Evolutionary conservation across 1,140 invertebrate genomes (phyloP), one percentile per base, ranked within the genome.

Genomic region (Popillia japonica): DNA sequence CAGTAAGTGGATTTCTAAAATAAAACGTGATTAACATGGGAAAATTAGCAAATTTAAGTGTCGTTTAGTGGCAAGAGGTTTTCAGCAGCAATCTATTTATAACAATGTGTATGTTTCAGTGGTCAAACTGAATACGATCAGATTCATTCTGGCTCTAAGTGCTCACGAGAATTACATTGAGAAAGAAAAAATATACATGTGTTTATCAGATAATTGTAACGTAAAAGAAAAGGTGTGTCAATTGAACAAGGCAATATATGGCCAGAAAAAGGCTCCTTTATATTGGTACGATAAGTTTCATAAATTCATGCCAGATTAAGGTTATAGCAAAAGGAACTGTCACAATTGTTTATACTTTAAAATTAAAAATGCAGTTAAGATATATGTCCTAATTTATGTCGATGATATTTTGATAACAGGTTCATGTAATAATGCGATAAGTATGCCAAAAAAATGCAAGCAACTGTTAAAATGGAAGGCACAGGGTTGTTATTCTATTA

Each of bases 241-340:
- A 42, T 41, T 80, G 22, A 79, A 80, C 20, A 80, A 80, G 77
- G 68, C 86, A 14, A 76, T 87, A 27, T 87, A 88, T 82, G 86
- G 86, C 2, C 76, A 87, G 7, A 87, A 88, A 76, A 85, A 87
- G 74, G 82, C 85, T 8, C 78, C 83, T 10, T 77, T 78, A 72
- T 64, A 76, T 23, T 86, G 83, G 84, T 84, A 84, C 76, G 48
- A 72, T 14, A 83, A 82, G 79, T 78, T 86, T n/a, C 76, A 85
- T 78, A 41, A 80, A 23, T 72, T 78, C 11, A 68, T 22, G 40
- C 68, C 55, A 27, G 68, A 6, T 7, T 8, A 72, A 27, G 68
- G 68, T 72, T 72, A 72, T 34, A n/a, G 7, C n/a, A 72, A 72
- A 72, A 72, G 68, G 6, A 72, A 72, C 4, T 72, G 9, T 40